These are phyloP conservation scores for Melikaiella ostensackeni DNA, from an alignment of 2,888 invertebrate genomes.

Conservation along the genomic window DNA sequence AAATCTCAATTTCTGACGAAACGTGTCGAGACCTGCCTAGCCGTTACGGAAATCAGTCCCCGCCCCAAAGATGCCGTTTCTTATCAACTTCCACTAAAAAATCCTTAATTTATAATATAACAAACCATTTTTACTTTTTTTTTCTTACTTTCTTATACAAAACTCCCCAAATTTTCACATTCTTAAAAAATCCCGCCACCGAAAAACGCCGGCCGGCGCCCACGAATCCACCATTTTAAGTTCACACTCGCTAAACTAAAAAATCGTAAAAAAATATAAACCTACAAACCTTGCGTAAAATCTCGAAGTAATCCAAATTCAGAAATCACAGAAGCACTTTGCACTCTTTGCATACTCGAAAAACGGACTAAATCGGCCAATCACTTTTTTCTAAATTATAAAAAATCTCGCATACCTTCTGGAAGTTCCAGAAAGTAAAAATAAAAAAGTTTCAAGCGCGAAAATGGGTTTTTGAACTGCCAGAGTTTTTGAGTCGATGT, in stretches of 20 bases:
- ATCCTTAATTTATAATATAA: too few relatives aligned
- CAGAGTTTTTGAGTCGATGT: not conserved
- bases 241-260: not conserved
- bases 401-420: not conserved
- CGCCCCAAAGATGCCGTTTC: too few relatives aligned
- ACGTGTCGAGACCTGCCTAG: too few relatives aligned
- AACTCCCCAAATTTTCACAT: too few relatives aligned
- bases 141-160: too few relatives aligned
- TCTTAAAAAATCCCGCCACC: not conserved
- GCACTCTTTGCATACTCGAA: not conserved
- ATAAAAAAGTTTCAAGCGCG: not conserved
- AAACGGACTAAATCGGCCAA: too few relatives aligned
- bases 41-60: too few relatives aligned
- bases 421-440: not conserved
- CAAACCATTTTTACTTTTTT: too few relatives aligned
- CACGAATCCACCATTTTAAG: not conserved
- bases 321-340: slow-evolving; percentile 34
- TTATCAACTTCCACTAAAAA: too few relatives aligned
- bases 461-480: not conserved
- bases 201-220: slow-evolving; percentile 30
- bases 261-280: not conserved
- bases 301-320: slow-evolving; percentile 33
- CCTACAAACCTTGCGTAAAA: slow-evolving; percentile 17
- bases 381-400: too few relatives aligned
- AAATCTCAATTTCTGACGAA: too few relatives aligned